These are phyloP conservation scores for Xenopus borealis DNA, from an alignment of 2,113 vertebrate genomes.

Conservation along the genomic window DNA sequence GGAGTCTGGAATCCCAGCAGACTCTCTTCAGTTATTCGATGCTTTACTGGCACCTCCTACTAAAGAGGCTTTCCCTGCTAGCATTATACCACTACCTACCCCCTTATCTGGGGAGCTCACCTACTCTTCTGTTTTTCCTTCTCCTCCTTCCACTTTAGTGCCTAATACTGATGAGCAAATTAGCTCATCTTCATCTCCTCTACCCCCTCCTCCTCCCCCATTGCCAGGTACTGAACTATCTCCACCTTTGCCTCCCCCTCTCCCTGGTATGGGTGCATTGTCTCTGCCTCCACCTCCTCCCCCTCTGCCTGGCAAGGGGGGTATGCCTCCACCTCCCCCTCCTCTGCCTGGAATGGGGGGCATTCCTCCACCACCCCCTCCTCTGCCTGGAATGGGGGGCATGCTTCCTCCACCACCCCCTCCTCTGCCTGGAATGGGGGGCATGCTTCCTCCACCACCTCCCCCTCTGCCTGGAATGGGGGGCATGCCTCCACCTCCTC, in stretches of 20 bases:
- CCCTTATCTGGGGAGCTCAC: neutral
- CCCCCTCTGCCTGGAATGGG: conserved; percentile 37
- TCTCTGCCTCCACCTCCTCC: conserved; percentile 1
- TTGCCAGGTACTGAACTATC: too few species aligned
- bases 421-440: conserved; percentile 28
- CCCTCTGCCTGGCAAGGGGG: conserved; percentile 43
- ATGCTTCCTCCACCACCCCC: conserved; percentile 19
- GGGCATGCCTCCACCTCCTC: conserved; percentile 49
- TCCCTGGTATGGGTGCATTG: too few species aligned
- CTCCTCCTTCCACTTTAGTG: neutral
- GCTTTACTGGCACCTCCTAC: neutral
- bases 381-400: neutral
- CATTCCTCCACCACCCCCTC: conserved; percentile 8
- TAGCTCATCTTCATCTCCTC: too few species aligned
- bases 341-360: conserved; percentile 12
- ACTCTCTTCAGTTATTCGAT: neutral
- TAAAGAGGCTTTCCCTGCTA: conserved; percentile 16
- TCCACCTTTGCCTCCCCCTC: too few species aligned
- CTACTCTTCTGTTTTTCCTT: neutral
- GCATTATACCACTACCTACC: neutral
- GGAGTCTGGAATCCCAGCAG: conserved; percentile 2
- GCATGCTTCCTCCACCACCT: conserved; percentile 15
- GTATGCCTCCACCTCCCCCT: neutral
- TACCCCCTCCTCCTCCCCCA: conserved; percentile 9
- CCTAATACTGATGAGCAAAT: neutral